These are phyloP conservation scores for Formica exsecta DNA, from an alignment of 1,140 invertebrate genomes.

Conservation along the genomic window DNA sequence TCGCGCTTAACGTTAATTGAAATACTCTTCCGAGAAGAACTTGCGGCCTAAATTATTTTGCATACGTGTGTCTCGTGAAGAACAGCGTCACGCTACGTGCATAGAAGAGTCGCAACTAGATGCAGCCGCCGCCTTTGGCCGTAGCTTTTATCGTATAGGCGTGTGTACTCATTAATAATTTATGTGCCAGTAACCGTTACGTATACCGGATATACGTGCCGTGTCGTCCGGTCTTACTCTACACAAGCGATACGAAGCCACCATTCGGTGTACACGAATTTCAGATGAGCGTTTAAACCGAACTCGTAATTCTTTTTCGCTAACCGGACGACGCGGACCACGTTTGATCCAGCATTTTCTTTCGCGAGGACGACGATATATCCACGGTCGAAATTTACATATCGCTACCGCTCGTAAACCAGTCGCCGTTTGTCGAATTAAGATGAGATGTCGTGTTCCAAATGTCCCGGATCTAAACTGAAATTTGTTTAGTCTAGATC, in stretches of 20 bases:
- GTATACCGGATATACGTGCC: constrained; percentile 63
- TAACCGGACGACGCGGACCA: background rate
- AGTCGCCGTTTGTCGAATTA: constrained; percentile 33
- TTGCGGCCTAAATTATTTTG: constrained; percentile 35
- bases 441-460: constrained; percentile 11
- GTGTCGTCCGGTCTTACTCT: constrained; percentile 60
- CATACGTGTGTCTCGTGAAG: background rate
- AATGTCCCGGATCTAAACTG: background rate
- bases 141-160: constrained; percentile 66
- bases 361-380: constrained; percentile 1
- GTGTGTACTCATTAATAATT: constrained; percentile 76
- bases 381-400: constrained; percentile 26
- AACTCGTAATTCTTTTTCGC: constrained; percentile 62
- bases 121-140: constrained; percentile 16
- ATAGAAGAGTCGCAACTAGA: constrained; percentile 43
- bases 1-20: background rate
- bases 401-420: constrained; percentile 28
- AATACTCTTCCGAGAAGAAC: background rate
- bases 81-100: constrained; percentile 29
- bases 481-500: background rate
- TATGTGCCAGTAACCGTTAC: constrained; percentile 72
- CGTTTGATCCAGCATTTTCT: constrained; percentile 6
- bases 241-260: constrained; percentile 45
- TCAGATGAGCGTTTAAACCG: constrained; percentile 68
- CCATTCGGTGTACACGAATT: constrained; percentile 68